These are phyloP conservation scores for Sarcophaga variegata DNA, from an alignment of 2,888 invertebrate genomes.

Conservation along the genomic window DNA sequence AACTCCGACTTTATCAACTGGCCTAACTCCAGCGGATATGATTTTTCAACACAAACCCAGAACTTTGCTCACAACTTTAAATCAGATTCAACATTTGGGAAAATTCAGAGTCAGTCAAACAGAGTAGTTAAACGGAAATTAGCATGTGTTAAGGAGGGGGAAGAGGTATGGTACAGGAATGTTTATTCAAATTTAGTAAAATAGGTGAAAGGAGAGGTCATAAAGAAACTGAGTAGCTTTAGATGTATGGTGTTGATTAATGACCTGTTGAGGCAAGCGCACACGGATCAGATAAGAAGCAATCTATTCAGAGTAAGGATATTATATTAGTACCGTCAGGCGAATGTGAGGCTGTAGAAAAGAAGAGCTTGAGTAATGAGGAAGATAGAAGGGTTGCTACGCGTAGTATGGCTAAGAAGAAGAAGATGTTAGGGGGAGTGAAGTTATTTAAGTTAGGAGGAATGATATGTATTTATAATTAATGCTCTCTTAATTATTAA, in stretches of 20 bases:
- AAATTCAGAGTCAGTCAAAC: background rate
- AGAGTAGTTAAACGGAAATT: background rate
- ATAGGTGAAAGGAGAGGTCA: constrained; percentile 1
- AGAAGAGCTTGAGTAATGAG: background rate
- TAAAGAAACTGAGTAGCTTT: background rate
- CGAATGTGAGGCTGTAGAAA: background rate
- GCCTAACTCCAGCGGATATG: background rate
- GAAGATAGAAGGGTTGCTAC: background rate
- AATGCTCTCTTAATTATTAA: too few relatives aligned
- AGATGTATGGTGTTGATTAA: constrained; percentile 6
- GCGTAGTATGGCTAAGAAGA: constrained; percentile 9
- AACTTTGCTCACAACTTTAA: too few relatives aligned
- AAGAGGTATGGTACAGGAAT: background rate
- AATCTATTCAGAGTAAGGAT: background rate
- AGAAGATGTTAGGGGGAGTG: background rate
- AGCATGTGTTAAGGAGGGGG: background rate
- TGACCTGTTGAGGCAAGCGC: background rate
- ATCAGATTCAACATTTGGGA: background rate
- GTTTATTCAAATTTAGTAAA: too few relatives aligned
- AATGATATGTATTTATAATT: background rate
- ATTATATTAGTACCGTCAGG: background rate
- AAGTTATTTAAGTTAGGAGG: constrained; percentile 17
- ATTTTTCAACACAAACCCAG: too few relatives aligned
- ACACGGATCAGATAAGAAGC: constrained; percentile 2
- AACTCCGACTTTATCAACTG: constrained; percentile 1